Evolutionary conservation across 2,888 invertebrate species (phyloP).

Genomic region (Cybosia mesomella): DNA sequence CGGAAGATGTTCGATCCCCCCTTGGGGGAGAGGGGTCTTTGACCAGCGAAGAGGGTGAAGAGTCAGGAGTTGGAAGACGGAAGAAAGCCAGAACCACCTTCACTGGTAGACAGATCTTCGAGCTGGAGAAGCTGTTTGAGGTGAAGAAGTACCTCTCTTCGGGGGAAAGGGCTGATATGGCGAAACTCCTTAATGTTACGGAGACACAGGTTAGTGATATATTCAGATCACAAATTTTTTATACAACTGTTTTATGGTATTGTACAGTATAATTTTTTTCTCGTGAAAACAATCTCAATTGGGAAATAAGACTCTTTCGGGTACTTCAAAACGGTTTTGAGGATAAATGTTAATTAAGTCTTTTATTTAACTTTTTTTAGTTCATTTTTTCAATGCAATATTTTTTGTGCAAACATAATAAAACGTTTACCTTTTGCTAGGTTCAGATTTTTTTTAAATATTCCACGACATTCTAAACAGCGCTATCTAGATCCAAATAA

Average conservation of each 20-base stretch:
- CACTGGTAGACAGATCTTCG: constrained; percentile 98
- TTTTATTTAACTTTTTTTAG: no score
- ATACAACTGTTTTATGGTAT: background rate
- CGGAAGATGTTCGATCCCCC: constrained; percentile 78
- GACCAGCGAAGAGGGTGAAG: constrained; percentile 84
- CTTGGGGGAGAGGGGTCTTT: constrained; percentile 79
- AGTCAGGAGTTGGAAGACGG: constrained; percentile 85
- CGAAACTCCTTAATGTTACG: constrained; percentile 96
- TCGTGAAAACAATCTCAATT: background rate
- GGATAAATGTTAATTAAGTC: no score
- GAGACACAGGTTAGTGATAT: constrained; percentile 95
- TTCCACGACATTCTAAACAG: no score
- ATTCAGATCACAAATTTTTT: background rate
- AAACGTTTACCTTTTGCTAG: no score
- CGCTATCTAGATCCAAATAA: no score
- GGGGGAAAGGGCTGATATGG: constrained; percentile 97
- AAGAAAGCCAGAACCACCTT: constrained; percentile 98
- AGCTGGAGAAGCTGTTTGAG: constrained; percentile 98
- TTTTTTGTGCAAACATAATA: no score
- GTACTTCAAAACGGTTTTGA: no score
- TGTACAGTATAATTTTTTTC: background rate
- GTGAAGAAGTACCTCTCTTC: constrained; percentile 98
- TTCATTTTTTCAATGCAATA: no score
- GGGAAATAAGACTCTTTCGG: background rate
- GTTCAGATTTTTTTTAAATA: background rate